Evolutionary conservation across 2,797 vertebrate genomes (phyloP), one percentile per base, ranked within the genome.

Genomic region (Scolopax bukidnonensis): DNA sequence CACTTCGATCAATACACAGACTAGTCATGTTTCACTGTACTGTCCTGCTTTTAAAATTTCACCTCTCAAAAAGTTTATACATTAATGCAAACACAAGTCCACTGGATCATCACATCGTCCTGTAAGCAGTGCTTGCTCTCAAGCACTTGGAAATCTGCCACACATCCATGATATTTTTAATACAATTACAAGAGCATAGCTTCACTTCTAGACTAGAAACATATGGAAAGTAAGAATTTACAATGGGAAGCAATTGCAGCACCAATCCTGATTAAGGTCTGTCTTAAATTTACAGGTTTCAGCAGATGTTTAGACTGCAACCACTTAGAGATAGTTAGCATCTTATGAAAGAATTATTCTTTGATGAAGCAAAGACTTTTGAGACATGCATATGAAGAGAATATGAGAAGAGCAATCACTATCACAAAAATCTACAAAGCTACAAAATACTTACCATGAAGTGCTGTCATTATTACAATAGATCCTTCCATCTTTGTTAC

Each of bases 11-110:
- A 33, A 83, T 57, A 57, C 12, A n/a, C 23, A 36, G 61, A 16
- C 0, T 2, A 16, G 36, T 19, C 12, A 4, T 17, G 16, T 30
- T 63, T 53, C n/a, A 38, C 24, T 45, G 30, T 5, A 7, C 7
- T 28, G 12, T 13, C 20, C 6, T 14, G 7, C 9, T 11, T 81
- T 75, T 67, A 51, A 33, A 50, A 60, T 60, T 56, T 59, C 16
- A 50, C 27, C 60, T 71, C 27, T 36, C 36, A 18, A 25, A 21
- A 75, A 38, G 15, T 77, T 64, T 16, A 19, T 36, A 7, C 1
- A 18, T 12, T 45, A 30, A 63, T 32, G 40, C 41, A 40, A 40
- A 9, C 33, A 36, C 36, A 40, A 40, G 40, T 47, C 43, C 57
- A 33, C 0, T 18, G 57, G 53, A 53, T 43, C 7, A 7, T n/a